phyloP scores from a whole-genome alignment of 2,113 vertebrate genomes.

The Mirza zaza region DNA sequence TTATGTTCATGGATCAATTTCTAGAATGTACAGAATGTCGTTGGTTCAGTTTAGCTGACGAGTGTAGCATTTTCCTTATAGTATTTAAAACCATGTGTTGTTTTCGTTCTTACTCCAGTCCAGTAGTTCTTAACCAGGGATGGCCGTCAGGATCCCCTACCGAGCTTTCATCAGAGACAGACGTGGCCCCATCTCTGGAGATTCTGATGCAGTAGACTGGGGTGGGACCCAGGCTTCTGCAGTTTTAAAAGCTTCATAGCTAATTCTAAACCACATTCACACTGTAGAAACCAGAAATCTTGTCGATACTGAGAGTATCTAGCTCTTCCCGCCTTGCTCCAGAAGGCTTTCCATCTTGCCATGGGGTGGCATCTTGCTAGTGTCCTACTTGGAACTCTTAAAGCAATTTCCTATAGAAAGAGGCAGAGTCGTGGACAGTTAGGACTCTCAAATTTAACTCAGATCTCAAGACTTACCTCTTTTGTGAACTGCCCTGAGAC shows the following conservation, averaged over 20 bases:
- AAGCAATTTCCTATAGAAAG: not conserved
- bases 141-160: accelerated
- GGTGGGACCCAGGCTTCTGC: not conserved
- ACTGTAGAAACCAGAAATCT: not conserved
- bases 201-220: not conserved
- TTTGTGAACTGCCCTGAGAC: not conserved
- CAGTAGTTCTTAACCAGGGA: not conserved
- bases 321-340: not conserved
- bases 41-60: not conserved
- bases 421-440: not conserved
- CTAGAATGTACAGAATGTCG: not conserved
- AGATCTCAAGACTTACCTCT: not conserved
- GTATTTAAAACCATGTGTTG: not conserved
- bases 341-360: not conserved
- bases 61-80: not conserved
- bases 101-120: not conserved
- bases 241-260: not conserved
- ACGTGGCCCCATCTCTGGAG: not conserved
- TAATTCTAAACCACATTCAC: not conserved
- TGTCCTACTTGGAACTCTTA: not conserved
- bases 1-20: not conserved
- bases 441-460: not conserved
- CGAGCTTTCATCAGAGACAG: not conserved
- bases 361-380: not conserved
- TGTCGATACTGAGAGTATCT: not conserved